phyloP scores from a whole-genome alignment of 2,888 invertebrate species.

The Sinopyrophorus schimmeli region DNA sequence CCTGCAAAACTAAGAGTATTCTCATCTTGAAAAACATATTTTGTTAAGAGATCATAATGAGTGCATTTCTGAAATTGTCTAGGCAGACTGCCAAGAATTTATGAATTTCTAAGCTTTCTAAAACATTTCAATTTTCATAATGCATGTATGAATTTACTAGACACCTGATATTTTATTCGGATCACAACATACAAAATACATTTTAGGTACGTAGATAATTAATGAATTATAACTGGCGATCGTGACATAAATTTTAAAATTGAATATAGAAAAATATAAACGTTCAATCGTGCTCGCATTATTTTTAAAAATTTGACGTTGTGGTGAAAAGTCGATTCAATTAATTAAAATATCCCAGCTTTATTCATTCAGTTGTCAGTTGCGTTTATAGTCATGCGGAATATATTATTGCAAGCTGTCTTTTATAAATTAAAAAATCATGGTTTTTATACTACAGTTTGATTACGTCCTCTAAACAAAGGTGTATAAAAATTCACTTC shows the following conservation, averaged over 20 bases:
- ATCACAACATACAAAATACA: too few relatives aligned
- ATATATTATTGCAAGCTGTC: constrained; percentile 21
- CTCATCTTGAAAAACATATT: constrained; percentile 7
- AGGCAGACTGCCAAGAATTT: constrained; percentile 18
- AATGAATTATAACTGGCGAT: not conserved
- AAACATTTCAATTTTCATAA: constrained; percentile 23
- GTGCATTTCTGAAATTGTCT: constrained; percentile 19
- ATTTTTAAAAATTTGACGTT: constrained; percentile 21
- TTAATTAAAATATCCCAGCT: constrained; percentile 22
- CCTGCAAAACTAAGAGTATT: constrained; percentile 6
- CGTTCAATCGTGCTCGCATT: constrained; percentile 16
- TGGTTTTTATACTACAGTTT: too few relatives aligned
- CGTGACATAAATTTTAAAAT: not conserved
- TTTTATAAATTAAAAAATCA: too few relatives aligned
- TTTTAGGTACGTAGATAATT: constrained; percentile 1
- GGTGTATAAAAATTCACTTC: too few relatives aligned
- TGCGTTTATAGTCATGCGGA: constrained; percentile 21
- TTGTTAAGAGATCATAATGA: constrained; percentile 17
- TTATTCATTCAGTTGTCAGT: constrained; percentile 24
- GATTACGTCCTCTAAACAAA: too few relatives aligned
- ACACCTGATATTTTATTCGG: constrained; percentile 17
- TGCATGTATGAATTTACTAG: constrained; percentile 5
- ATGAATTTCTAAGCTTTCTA: constrained; percentile 3
- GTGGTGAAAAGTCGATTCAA: constrained; percentile 21
- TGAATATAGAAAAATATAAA: constrained; percentile 3